Base-by-base conservation (phyloP, 2,888 invertebrate genomes). In the Drosophila limbata region DNA sequence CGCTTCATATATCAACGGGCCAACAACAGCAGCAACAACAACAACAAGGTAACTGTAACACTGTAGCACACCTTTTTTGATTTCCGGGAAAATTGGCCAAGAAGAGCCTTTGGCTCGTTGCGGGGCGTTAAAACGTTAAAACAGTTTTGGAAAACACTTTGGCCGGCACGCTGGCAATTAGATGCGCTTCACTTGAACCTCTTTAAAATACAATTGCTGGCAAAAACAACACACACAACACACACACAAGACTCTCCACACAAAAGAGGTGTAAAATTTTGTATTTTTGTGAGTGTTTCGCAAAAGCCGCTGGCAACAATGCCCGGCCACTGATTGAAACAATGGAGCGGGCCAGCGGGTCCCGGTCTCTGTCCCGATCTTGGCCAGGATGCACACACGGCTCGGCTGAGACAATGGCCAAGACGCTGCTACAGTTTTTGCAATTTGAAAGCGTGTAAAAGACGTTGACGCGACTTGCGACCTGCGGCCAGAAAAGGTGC, bases 131-230 rank as follows among this genome's bases (percentile, higher is more conserved):
- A 83, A 77, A 79, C 84, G 86, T 85, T 78, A 76, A 80, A 79
- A 79, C 81, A 66, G 78, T 78, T 80, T 72, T 50, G 53, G 78
- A 75, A 86, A 84, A 84, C 84, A 84, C 84, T 86, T 84, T 66
- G 53, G 55, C 74, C 47, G 77, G 85, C 83, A 76, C 79, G 75
- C 70, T 79, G 87, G 82, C 88, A 90, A 88, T 88, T 88, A 88
- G 90, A 83, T 78, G 75, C 81, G 89, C 90, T 79, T 87, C 90
- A 90, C 89, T 89, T 87, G 84, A 90, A 82, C 74, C 87, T 87
- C 87, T 88, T 88, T 88, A 88, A 88, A 84, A 88, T 81, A 90
- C 90, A 87, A 90, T 89, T 83, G 83, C 69, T 28, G 48, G 60
- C 64, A 73, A 65, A 83, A 66, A 83, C 73, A 76, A 56, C 56